phyloP scores from a whole-genome alignment of 2,888 invertebrate genomes.

The Acleris emargana region DNA sequence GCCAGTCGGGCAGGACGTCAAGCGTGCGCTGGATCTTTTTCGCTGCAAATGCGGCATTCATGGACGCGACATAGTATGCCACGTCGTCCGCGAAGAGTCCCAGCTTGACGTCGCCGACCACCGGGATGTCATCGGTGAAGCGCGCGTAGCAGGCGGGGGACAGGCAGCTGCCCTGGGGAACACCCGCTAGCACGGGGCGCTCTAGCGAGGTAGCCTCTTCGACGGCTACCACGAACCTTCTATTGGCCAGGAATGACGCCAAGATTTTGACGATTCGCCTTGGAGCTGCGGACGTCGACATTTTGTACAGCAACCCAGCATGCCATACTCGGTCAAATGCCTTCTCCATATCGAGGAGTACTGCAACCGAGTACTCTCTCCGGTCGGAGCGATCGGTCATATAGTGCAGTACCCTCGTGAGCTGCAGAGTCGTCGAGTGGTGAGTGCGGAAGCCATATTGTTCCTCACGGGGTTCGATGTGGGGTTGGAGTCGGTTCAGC shows the following conservation, averaged over 20 bases:
- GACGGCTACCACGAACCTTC: too few relatives aligned
- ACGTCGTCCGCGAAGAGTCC: not conserved
- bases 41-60: too few relatives aligned
- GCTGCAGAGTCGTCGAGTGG: not conserved
- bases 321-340: not conserved
- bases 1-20: not conserved
- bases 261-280: not conserved
- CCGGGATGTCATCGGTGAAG: conserved; percentile 1
- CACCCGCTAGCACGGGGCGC: too few relatives aligned
- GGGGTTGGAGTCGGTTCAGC: too few relatives aligned
- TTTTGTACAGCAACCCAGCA: not conserved
- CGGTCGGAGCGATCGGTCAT: not conserved
- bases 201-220: too few relatives aligned
- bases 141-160: not conserved
- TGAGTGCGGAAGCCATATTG: too few relatives aligned
- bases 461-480: too few relatives aligned
- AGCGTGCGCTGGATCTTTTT: too few relatives aligned
- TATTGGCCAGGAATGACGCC: too few relatives aligned
- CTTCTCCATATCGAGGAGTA: not conserved
- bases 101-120: not conserved
- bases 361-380: not conserved
- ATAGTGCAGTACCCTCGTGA: not conserved
- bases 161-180: too few relatives aligned
- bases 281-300: not conserved
- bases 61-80: not conserved